Evolutionary conservation across 53 echinoderm and acorn worm species (phyloP).

Genomic region (Henricia sp.): DNA sequence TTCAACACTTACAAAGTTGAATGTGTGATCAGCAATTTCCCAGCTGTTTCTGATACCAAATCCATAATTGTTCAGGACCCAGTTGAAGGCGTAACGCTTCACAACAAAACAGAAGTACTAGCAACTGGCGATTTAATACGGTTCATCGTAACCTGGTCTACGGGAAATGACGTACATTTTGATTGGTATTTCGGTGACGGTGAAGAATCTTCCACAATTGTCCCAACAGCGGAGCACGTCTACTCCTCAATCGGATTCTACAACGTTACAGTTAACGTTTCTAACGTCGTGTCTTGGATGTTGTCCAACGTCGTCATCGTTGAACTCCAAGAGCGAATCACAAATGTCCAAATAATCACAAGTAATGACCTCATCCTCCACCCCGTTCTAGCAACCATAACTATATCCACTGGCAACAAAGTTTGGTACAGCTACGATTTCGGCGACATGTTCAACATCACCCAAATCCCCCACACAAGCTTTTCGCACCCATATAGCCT

Average conservation of each 20-base stretch:
- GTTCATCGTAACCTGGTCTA: conserved; percentile 71
- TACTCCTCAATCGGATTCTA: conserved; percentile 60
- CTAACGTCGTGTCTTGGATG: conserved; percentile 87
- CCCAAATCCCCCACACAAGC: conserved; percentile 4
- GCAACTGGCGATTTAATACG: conserved; percentile 72
- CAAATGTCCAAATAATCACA: conserved; percentile 52
- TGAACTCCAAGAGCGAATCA: conserved; percentile 77
- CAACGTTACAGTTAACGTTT: conserved; percentile 73
- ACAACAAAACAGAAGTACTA: conserved; percentile 72
- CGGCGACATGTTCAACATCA: conserved; percentile 62
- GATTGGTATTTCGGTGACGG: conserved; percentile 81
- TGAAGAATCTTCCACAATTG: conserved; percentile 41
- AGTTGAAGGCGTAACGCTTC: conserved; percentile 74
- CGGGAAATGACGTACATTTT: conserved; percentile 82
- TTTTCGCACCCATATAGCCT: conserved; percentile 46
- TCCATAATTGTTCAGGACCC: conserved; percentile 81
- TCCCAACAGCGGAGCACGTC: conserved; percentile 51
- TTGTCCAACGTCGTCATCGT: conserved; percentile 62
- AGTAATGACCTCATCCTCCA: conserved; percentile 55
- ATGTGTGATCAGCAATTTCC: conserved; percentile 67
- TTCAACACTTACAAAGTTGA: conserved; percentile 64
- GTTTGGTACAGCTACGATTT: conserved; percentile 71
- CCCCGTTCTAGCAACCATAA: conserved; percentile 44
- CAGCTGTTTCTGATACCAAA: conserved; percentile 63
- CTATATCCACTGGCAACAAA: conserved; percentile 75